These are phyloP conservation scores for Glaucomys volans DNA, from an alignment of 2,113 vertebrate genomes.

Conservation along the genomic window DNA sequence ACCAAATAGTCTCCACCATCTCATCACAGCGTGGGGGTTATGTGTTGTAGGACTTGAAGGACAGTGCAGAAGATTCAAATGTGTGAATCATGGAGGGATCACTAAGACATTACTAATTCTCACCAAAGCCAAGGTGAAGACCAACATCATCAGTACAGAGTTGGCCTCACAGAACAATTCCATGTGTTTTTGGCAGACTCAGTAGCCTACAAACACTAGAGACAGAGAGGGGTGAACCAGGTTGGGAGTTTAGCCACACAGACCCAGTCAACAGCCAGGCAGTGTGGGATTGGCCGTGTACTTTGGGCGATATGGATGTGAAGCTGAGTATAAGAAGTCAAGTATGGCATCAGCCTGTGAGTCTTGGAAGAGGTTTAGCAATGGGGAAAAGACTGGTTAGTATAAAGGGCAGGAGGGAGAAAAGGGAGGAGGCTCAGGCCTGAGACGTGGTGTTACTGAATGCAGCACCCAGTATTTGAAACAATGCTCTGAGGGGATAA, in stretches of 20 bases:
- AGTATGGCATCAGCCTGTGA: background rate
- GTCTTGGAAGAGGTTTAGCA: no score
- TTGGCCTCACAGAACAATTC: background rate
- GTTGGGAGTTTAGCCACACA: background rate
- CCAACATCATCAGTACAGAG: rapidly evolving
- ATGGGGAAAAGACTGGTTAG: no score
- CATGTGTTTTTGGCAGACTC: background rate
- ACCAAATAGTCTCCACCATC: background rate
- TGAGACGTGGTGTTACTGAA: background rate
- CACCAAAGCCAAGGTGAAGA: background rate
- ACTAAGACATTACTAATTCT: background rate
- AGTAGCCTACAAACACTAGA: background rate
- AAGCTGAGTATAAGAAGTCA: background rate
- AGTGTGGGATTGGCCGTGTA: rapidly evolving
- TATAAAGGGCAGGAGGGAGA: background rate
- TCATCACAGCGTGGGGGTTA: background rate
- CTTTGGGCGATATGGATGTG: rapidly evolving
- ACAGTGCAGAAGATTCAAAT: background rate
- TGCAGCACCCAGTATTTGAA: background rate
- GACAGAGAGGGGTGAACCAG: background rate
- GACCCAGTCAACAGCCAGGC: background rate
- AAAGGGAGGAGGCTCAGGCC: background rate
- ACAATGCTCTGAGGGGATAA: background rate
- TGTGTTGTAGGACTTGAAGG: background rate
- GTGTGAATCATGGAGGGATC: background rate